Conservation (phyloP, 1,140 invertebrate genomes). For the Berghia stephanieae region DNA sequence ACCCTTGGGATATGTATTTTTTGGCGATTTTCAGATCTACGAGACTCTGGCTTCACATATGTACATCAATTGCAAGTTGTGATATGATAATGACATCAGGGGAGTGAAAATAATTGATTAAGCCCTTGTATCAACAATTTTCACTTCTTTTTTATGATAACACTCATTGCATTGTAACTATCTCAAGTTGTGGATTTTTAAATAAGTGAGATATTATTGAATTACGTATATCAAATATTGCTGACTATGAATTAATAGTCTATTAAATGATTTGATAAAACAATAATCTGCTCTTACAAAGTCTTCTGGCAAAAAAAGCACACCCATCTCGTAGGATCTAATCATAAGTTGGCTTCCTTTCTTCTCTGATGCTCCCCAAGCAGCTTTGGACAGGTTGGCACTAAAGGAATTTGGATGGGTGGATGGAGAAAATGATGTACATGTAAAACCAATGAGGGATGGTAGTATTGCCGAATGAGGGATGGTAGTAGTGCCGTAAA, state of each 20-base stretch:
- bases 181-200: not conserved
- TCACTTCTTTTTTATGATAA: not conserved
- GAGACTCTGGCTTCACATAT: too few relatives aligned
- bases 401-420: too few relatives aligned
- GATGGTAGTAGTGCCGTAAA: too few relatives aligned
- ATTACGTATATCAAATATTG: not conserved
- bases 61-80: too few relatives aligned
- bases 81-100: too few relatives aligned
- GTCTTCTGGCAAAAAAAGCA: conserved; percentile 86
- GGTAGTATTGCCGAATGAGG: too few relatives aligned
- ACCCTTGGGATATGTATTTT: too few relatives aligned
- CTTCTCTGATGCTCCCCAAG: conserved; percentile 86
- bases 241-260: too few relatives aligned
- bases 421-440: too few relatives aligned
- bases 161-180: not conserved
- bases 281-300: conserved; percentile 71
- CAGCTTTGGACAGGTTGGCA: conserved; percentile 93
- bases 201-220: not conserved
- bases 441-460: too few relatives aligned
- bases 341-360: conserved; percentile 76
- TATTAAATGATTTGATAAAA: not conserved
- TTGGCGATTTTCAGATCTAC: too few relatives aligned
- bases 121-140: not conserved
- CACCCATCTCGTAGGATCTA: conserved; percentile 90
- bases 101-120: not conserved